These are phyloP conservation scores for Onthophagus sagittarius DNA, from an alignment of 2,888 invertebrate species.

Conservation along the genomic window DNA sequence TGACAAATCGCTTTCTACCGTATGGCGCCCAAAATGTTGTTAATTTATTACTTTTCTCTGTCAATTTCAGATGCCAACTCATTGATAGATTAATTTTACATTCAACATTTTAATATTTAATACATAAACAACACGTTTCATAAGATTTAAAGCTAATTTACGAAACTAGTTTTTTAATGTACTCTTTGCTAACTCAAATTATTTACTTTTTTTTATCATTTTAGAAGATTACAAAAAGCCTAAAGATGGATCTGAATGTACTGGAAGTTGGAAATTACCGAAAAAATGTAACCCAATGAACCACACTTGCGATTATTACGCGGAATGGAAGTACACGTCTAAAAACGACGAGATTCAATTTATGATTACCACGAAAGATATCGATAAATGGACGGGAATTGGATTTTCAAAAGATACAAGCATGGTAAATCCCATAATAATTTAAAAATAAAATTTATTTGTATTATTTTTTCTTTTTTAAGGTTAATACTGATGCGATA, in stretches of 20 bases:
- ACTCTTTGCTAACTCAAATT: too few relatives aligned
- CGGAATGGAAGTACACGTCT: slow-evolving; percentile 72
- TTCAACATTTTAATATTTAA: too few relatives aligned
- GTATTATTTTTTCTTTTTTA: not conserved
- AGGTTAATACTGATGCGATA: slow-evolving; percentile 74
- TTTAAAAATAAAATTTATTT: slow-evolving; percentile 5
- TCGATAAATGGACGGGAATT: slow-evolving; percentile 85
- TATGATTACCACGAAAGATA: slow-evolving; percentile 73
- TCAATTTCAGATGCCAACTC: too few relatives aligned
- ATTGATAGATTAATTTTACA: too few relatives aligned
- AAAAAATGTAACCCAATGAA: slow-evolving; percentile 60
- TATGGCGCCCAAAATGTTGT: too few relatives aligned
- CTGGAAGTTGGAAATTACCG: slow-evolving; percentile 74
- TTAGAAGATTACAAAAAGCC: slow-evolving; percentile 16
- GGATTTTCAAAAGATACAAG: slow-evolving; percentile 80
- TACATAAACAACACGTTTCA: too few relatives aligned
- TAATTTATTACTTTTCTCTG: too few relatives aligned
- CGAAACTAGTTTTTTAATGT: too few relatives aligned
- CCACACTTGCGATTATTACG: slow-evolving; percentile 74
- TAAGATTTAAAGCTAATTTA: too few relatives aligned
- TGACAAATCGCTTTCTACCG: too few relatives aligned
- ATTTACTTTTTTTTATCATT: too few relatives aligned
- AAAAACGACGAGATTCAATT: slow-evolving; percentile 73
- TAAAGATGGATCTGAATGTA: slow-evolving; percentile 15
- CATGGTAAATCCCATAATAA: slow-evolving; percentile 59